A percentile compares a stretch with the other conserved stretches of the same genome.
Conservation (phyloP, 2,797 vertebrate genomes). For the Tenualosa ilisha region DNA sequence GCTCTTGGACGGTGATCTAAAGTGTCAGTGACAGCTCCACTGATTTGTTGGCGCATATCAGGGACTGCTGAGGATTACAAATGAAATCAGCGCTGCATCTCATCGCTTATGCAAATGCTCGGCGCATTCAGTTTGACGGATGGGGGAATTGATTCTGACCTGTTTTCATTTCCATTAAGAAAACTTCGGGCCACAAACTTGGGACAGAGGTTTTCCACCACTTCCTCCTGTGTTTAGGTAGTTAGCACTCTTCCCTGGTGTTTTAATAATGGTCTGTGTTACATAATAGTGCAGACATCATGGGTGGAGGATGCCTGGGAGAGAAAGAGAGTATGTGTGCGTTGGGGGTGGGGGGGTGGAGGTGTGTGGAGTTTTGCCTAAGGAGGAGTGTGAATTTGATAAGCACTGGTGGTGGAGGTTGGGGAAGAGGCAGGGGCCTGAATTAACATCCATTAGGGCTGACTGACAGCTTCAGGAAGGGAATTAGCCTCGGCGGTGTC, state of each 20-base stretch:
- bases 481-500: constrained; percentile 36
- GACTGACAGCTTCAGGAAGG: constrained; percentile 48
- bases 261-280: constrained; percentile 4
- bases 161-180: constrained; percentile 5
- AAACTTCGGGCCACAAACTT: not conserved
- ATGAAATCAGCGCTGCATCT: not conserved
- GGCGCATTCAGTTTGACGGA: not conserved
- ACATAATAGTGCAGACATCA: not conserved
- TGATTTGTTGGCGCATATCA: constrained; percentile 8
- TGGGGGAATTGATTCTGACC: not conserved
- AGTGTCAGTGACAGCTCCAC: constrained; percentile 12
- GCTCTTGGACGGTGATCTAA: not conserved
- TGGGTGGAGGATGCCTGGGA: not conserved
- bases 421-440: constrained; percentile 24
- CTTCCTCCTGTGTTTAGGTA: not conserved
- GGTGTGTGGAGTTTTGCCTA: not conserved
- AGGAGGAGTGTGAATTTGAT: not conserved
- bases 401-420: constrained; percentile 31
- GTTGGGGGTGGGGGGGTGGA: no score
- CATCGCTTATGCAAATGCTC: not conserved
- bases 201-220: not conserved
- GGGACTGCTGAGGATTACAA: not conserved
- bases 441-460: constrained; percentile 50
- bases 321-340: no score
- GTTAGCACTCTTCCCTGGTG: not conserved